These are phyloP conservation scores for Malacoraja senta DNA, from an alignment of 2,797 vertebrate species.

Conservation along the genomic window DNA sequence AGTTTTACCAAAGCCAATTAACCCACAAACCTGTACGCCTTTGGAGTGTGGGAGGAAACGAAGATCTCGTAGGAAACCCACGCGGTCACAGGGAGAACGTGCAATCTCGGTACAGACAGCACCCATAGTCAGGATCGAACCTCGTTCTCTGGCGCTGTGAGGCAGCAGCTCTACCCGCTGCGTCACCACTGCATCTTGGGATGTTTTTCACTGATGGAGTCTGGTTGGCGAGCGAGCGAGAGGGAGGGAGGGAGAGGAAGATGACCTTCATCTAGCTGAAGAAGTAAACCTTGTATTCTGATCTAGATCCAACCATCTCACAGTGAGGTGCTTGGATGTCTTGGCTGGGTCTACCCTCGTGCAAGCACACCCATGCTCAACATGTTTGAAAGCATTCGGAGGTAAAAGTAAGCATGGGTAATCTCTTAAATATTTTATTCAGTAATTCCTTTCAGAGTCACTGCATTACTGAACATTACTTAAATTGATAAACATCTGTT, in stretches of 20 bases:
- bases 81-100: too few species aligned
- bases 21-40: too few species aligned
- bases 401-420: background rate
- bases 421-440: background rate
- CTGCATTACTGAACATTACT: background rate
- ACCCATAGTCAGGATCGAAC: too few species aligned
- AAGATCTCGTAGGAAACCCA: too few species aligned
- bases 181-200: background rate
- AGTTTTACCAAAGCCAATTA: too few species aligned
- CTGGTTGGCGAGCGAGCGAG: too few species aligned
- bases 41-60: too few species aligned
- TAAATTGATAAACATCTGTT: conserved; percentile 27
- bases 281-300: background rate
- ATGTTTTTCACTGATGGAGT: background rate
- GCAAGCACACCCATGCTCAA: background rate
- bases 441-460: background rate
- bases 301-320: background rate
- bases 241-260: too few species aligned
- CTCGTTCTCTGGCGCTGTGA: too few species aligned
- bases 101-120: too few species aligned
- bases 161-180: too few species aligned
- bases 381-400: background rate
- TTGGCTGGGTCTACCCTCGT: background rate
- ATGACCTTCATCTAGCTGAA: background rate
- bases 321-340: too few species aligned